Evolutionary conservation across 92 coral and sea anemone species (phyloP).

Genomic region (Paramuricea clavata): DNA sequence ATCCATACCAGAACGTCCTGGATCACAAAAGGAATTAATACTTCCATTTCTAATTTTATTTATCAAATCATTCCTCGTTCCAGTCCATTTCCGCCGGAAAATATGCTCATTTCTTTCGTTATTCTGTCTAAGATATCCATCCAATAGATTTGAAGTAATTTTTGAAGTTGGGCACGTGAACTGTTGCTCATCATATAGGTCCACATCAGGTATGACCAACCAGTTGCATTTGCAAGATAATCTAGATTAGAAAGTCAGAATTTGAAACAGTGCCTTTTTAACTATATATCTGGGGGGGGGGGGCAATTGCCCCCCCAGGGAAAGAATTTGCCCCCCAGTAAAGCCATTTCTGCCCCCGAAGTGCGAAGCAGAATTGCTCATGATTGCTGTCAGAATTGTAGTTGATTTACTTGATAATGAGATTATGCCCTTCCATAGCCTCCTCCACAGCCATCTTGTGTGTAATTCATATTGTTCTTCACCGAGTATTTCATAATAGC

Average conservation of each 20-base stretch:
- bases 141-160: conserved; percentile 3
- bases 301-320: no score
- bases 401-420: no score
- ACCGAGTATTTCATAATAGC: no score
- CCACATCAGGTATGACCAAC: conserved; percentile 4
- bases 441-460: no score
- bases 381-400: no score
- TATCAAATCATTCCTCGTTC: conserved; percentile 9
- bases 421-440: no score
- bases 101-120: conserved; percentile 10
- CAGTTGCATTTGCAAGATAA: conserved; percentile 31
- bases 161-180: conserved; percentile 21
- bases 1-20: background rate
- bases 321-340: no score
- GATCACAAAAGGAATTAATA: conserved; percentile 15
- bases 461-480: no score
- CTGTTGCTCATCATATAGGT: conserved; percentile 10
- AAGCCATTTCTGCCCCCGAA: no score
- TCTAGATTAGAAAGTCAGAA: background rate
- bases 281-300: no score
- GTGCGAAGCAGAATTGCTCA: no score
- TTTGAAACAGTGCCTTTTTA: no score
- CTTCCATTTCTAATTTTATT: conserved; percentile 5
- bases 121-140: conserved; percentile 1
- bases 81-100: conserved; percentile 21